Evolutionary conservation across 2,797 vertebrate genomes (phyloP), one percentile per base, ranked within the genome.

Genomic region (Poeciliopsis paucimaculata): DNA sequence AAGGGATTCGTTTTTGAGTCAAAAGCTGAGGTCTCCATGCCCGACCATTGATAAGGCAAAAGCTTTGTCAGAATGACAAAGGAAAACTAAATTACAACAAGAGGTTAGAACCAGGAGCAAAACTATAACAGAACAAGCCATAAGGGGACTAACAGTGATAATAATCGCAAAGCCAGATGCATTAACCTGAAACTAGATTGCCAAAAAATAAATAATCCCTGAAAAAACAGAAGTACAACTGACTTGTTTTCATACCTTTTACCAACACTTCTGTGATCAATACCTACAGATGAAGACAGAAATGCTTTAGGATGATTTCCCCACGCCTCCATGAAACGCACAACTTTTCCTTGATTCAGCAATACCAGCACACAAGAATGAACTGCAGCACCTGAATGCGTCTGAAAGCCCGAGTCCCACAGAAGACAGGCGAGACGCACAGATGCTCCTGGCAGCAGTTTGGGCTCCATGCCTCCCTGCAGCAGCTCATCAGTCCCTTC

Each of bases 401-500:
- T 23, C 45, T 57, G 74, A 76, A 73, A 36, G 64, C 51, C 18
- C 15, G 41, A 64, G 68, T 73, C 47, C 64, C 60, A 45, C 26
- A 73, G 68, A 55, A 43, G 73, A 73, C 31, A 15, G n/a, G 47
- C 46, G 75, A 79, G 80, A 72, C 45, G 18, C 36, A 76, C 76
- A 80, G 43, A 78, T 82, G 72, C 73, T 77, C 28, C n/a, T 77
- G 78, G 68, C 76, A 78, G 26, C 66, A 68, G 47, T 64, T 76
- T 28, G 68, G 51, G 28, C 78, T 81, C 43, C 72, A 15, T 18
- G 51, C 10, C 53, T 83, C 55, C 55, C 34, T 45, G 2, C 77
- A 75, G 53, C 34, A 47, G 57, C 23, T 66, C 31, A 84, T 84
- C 26, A 68, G 13, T 31, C 15, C 7, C 74, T 78, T 79, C 73